Conservation (phyloP, 2,888 invertebrate species). For the Sepiola atlantica region DNA sequence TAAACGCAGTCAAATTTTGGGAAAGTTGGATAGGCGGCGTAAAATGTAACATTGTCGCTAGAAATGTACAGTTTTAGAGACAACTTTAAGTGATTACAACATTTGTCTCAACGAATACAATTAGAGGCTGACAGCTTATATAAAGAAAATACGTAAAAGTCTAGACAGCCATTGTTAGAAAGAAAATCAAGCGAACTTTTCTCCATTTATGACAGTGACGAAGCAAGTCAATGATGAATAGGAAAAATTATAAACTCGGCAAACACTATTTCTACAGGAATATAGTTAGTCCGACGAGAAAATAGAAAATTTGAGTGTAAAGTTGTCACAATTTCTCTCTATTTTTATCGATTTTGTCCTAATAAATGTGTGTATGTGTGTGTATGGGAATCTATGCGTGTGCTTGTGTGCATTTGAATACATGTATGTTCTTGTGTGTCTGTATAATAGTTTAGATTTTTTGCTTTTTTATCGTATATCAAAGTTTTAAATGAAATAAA, state of each 20-base stretch:
- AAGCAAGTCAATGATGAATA: conserved; percentile 2
- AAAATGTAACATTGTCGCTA: too few species aligned
- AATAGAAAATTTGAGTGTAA: neutral
- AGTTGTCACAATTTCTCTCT: neutral
- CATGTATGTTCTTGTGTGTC: neutral
- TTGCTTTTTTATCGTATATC: too few species aligned
- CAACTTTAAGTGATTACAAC: neutral
- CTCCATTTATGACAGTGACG: neutral
- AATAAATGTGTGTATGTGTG: neutral
- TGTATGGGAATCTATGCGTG: neutral
- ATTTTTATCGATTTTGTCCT: neutral
- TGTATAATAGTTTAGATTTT: too few species aligned
- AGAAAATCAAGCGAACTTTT: neutral
- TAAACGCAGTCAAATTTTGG: too few species aligned
- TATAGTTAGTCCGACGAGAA: too few species aligned
- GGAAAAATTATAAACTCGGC: neutral
- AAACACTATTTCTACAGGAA: neutral
- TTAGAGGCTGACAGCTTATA: neutral
- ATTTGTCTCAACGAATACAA: neutral
- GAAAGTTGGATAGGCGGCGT: too few species aligned
- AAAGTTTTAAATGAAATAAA: too few species aligned
- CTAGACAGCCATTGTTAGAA: neutral
- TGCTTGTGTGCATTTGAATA: neutral
- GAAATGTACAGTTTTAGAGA: neutral
- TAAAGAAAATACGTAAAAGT: neutral